These are phyloP conservation scores for Epistrophe eligans DNA, from an alignment of 2,888 invertebrate species.

Conservation along the genomic window DNA sequence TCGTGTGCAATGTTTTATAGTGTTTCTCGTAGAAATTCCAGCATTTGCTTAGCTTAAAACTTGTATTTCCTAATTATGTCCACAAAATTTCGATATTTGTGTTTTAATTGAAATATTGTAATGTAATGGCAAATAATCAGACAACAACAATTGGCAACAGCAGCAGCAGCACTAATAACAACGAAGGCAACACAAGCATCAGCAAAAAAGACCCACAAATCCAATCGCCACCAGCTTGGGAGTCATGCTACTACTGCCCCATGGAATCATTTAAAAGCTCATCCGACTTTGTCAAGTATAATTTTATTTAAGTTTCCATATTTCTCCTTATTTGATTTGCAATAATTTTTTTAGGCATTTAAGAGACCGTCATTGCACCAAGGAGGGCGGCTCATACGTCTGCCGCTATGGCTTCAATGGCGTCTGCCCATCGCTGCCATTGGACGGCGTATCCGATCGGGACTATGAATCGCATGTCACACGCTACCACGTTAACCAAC, in stretches of 20 bases:
- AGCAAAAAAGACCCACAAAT: slow-evolving; percentile 54
- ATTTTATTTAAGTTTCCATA: slow-evolving; percentile 62
- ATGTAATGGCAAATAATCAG: slow-evolving; percentile 67
- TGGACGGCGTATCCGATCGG: slow-evolving; percentile 94
- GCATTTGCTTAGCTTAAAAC: slow-evolving; percentile 31
- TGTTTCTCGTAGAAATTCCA: slow-evolving; percentile 7
- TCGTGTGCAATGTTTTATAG: slow-evolving; percentile 41
- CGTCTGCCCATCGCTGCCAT: slow-evolving; percentile 93
- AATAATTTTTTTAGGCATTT: slow-evolving; percentile 87
- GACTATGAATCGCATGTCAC: slow-evolving; percentile 95
- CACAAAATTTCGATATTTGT: slow-evolving; percentile 7
- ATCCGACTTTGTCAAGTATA: slow-evolving; percentile 87
- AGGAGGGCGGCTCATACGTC: slow-evolving; percentile 93
- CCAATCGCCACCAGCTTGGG: slow-evolving; percentile 83
- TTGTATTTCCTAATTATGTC: slow-evolving; percentile 34
- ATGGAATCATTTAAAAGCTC: slow-evolving; percentile 86
- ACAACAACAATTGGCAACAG: slow-evolving; percentile 49
- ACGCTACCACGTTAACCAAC: slow-evolving; percentile 86
- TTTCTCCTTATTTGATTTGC: neutral
- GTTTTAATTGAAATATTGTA: slow-evolving; percentile 25
- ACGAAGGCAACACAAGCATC: slow-evolving; percentile 10
- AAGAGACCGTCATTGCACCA: slow-evolving; percentile 91
- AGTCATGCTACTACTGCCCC: slow-evolving; percentile 87
- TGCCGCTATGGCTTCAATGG: slow-evolving; percentile 95
- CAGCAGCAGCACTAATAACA: slow-evolving; percentile 21